phyloP scores from a whole-genome alignment of 2,797 vertebrate genomes.

The Cynodonichthys magdalenae region DNA sequence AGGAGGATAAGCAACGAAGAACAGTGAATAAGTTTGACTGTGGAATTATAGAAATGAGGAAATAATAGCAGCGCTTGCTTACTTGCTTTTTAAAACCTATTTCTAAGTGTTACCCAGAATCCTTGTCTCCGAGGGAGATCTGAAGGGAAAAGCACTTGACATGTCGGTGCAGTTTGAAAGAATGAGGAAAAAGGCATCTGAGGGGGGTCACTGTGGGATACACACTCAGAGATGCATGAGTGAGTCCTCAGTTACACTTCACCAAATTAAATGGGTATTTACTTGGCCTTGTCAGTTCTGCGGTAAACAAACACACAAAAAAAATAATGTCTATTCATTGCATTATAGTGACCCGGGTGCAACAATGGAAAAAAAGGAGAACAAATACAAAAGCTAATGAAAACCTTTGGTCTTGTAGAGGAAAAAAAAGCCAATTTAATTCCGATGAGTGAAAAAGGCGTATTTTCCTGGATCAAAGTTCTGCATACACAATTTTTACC shows the following conservation, averaged over 20 bases:
- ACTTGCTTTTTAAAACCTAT: constrained; percentile 23
- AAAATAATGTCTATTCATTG: constrained; percentile 20
- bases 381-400: neutral
- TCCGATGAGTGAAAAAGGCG: neutral
- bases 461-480: neutral
- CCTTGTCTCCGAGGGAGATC: constrained; percentile 27
- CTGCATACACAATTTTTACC: neutral
- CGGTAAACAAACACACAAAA: constrained; percentile 20
- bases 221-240: constrained; percentile 41
- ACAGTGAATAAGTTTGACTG: constrained; percentile 43
- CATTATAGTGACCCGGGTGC: neutral
- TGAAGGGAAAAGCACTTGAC: constrained; percentile 33
- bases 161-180: constrained; percentile 38
- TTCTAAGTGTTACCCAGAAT: constrained; percentile 32
- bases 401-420: constrained; percentile 4
- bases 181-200: constrained; percentile 32
- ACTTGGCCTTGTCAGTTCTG: constrained; percentile 55
- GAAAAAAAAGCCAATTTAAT: neutral
- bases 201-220: constrained; percentile 42
- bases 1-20: constrained; percentile 45
- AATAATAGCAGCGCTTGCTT: constrained; percentile 32
- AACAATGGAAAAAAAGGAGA: neutral
- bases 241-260: constrained; percentile 61
- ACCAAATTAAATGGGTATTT: constrained; percentile 61
- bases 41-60: constrained; percentile 43